Evolutionary conservation across 2,797 vertebrate species (phyloP), one percentile per base, ranked within the genome.

Genomic region (Lacerta bilineata): DNA sequence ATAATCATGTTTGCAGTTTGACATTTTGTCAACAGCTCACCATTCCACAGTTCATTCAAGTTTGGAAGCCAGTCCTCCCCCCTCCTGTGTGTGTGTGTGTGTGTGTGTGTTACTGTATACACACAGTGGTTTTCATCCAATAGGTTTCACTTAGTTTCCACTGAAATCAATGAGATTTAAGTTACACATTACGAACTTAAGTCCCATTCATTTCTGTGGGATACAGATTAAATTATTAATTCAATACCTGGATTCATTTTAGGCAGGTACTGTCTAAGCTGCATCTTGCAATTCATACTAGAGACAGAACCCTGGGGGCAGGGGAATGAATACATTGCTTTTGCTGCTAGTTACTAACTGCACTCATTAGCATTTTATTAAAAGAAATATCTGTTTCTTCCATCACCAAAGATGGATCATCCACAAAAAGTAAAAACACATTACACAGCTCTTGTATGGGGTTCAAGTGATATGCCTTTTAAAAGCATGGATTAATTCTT

Each of bases 1-100:
- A 92, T 88, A 92, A 93, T 92, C 89, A 93, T 68, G 85, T 41
- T 90, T 87, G 89, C 90, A 93, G 87, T 77, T 77, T 91, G 91
- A 94, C 87, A 91, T 87, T 95, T 82, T 93, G 92, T 85, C 94
- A 87, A 79, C 79, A 83, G 89, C 93, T 90, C 84, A 84, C 85
- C 80, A 41, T 68, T 36, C 0, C 36, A 91, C 90, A 94, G 87
- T 80, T 90, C 81, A 85, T 84, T 93, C 69, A 90, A 46, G 39
- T 80, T 79, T 75, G 50, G 50, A 55, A 55, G 50, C 50, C 50
- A 55, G 50, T 55, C 50, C 50, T 1, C 50, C 3, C 50, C 11
- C 50, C 11, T 2, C 10, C 33, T 18, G 15, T 74, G 10, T 36
- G 13, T 77, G 90, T 69, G 29, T 46, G 27, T 13, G 43, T 10